Conservation (phyloP, 2,888 invertebrate species). For the Sminthurinus aureus region DNA sequence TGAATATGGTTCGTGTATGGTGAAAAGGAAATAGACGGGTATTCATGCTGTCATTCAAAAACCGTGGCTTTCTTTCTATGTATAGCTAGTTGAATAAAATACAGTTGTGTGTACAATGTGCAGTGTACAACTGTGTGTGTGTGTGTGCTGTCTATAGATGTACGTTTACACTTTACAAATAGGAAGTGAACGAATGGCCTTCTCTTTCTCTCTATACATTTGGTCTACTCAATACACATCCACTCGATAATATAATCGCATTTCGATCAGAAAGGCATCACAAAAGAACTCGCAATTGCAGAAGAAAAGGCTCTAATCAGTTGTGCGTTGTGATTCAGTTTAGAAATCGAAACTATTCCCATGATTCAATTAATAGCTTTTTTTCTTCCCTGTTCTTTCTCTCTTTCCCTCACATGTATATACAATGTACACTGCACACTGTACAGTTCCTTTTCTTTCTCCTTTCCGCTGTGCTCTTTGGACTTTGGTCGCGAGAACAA, state of each 20-base stretch:
- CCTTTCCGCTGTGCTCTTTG: too few relatives aligned
- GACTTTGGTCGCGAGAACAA: too few relatives aligned
- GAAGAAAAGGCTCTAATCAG: constrained; percentile 52
- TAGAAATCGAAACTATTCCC: constrained; percentile 46
- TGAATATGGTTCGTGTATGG: constrained; percentile 20
- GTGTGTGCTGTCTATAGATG: constrained; percentile 4
- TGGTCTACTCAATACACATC: constrained; percentile 1
- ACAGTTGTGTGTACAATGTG: constrained; percentile 1
- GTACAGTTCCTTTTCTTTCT: too few relatives aligned
- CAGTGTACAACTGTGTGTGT: too few relatives aligned
- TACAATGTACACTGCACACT: too few relatives aligned
- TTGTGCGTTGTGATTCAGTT: constrained; percentile 36
- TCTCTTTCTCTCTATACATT: too few relatives aligned
- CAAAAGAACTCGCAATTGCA: constrained; percentile 47
- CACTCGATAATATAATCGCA: constrained; percentile 45
- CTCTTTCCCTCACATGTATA: not conserved
- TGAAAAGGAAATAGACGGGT: constrained; percentile 45
- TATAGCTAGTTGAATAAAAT: constrained; percentile 3
- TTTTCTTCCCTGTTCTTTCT: constrained; percentile 30
- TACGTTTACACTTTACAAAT: not conserved
- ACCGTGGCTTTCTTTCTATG: constrained; percentile 37
- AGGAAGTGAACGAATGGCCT: too few relatives aligned
- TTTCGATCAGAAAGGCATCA: constrained; percentile 43
- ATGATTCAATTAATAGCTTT: constrained; percentile 48
- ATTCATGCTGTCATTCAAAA: constrained; percentile 48